These are phyloP conservation scores for Antennarius maculatus DNA, from an alignment of 2,797 vertebrate species.

Conservation along the genomic window DNA sequence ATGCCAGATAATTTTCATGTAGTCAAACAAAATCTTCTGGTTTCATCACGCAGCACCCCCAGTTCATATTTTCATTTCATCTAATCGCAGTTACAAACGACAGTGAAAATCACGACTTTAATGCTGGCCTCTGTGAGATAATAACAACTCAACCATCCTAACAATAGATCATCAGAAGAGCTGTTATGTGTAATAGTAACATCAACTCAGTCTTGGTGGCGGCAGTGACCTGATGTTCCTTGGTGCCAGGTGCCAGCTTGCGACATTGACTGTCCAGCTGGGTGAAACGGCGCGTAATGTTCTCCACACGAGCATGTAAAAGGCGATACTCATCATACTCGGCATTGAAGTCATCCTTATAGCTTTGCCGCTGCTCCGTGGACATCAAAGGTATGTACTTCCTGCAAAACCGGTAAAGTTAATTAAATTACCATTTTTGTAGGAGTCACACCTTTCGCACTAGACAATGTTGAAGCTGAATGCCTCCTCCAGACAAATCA, in stretches of 20 bases:
- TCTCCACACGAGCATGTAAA: conserved; percentile 86
- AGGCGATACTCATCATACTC: conserved; percentile 91
- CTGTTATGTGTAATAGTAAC: background rate
- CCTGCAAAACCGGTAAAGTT: conserved; percentile 68
- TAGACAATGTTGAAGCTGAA: too few species aligned
- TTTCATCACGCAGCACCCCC: too few species aligned
- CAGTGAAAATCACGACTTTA: background rate
- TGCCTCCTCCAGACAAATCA: too few species aligned
- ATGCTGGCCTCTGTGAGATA: too few species aligned
- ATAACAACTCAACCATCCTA: too few species aligned
- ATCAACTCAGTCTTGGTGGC: background rate
- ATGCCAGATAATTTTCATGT: too few species aligned
- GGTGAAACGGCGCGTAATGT: conserved; percentile 83
- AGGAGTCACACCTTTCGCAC: too few species aligned
- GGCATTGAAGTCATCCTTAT: conserved; percentile 90
- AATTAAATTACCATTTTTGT: background rate
- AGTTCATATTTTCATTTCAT: too few species aligned
- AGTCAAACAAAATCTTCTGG: too few species aligned
- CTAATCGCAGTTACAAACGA: too few species aligned
- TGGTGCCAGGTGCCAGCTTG: conserved; percentile 83
- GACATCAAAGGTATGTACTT: conserved; percentile 87
- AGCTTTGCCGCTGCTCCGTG: conserved; percentile 87
- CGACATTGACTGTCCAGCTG: conserved; percentile 83
- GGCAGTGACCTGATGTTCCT: conserved; percentile 85
- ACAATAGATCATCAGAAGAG: too few species aligned